A percentile compares a stretch with the other conserved stretches of the same genome.
These are phyloP conservation scores for Chiloscyllium plagiosum DNA, from an alignment of 2,113 vertebrate species.

Conservation along the genomic window DNA sequence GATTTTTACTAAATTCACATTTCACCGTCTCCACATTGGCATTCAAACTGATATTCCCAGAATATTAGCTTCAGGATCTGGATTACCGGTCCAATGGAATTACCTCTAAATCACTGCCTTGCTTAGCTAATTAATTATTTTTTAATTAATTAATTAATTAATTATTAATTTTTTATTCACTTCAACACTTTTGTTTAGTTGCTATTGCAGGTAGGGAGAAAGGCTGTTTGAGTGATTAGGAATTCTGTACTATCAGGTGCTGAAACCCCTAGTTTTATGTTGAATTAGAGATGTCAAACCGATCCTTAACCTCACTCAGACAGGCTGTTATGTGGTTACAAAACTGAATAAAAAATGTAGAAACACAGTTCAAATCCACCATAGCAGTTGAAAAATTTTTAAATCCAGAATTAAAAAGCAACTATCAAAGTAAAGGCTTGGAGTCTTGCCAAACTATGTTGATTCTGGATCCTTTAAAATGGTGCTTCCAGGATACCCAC, in stretches of 20 bases:
- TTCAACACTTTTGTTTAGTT: neutral
- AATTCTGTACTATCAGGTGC: neutral
- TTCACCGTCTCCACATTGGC: no score
- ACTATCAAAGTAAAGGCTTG: no score
- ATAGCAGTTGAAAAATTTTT: neutral
- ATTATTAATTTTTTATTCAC: neutral
- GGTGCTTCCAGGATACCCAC: no score
- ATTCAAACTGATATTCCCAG: no score
- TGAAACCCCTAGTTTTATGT: neutral
- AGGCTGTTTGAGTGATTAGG: neutral
- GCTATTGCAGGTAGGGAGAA: neutral
- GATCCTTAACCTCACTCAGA: neutral
- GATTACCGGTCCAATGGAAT: no score
- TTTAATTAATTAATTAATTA: no score
- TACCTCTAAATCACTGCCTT: no score
- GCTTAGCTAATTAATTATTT: neutral
- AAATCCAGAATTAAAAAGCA: neutral
- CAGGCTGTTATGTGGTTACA: neutral
- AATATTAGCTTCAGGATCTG: no score
- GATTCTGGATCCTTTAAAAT: no score
- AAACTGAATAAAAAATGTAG: neutral
- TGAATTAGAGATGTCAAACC: neutral
- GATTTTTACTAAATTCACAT: no score
- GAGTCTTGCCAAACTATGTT: no score
- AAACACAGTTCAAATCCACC: neutral